A percentile compares a stretch with the other conserved stretches of the same genome.
These are phyloP conservation scores for Tursiops truncatus DNA, from an alignment of 2,113 vertebrate genomes.

Conservation along the genomic window DNA sequence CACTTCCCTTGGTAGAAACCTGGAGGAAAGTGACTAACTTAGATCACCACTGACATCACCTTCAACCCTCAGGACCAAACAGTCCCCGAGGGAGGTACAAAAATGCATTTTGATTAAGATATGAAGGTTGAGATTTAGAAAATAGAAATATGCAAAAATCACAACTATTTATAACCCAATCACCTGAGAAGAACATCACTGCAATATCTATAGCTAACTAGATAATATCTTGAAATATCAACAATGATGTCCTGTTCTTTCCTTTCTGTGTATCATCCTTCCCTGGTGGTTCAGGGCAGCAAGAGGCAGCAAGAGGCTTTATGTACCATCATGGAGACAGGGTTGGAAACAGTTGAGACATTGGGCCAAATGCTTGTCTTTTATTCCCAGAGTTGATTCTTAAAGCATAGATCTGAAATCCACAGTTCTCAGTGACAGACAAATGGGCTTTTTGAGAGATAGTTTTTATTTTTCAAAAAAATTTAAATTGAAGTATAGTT, in stretches of 20 bases:
- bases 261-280: neutral
- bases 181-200: neutral
- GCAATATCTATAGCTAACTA: neutral
- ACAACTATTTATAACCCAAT: neutral
- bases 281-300: neutral
- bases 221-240: neutral
- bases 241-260: neutral
- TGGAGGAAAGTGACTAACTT: neutral
- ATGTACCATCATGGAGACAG: neutral
- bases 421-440: neutral
- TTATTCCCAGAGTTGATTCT: neutral
- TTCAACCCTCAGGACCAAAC: neutral
- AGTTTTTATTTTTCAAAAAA: neutral
- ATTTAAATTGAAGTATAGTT: neutral
- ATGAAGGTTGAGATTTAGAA: neutral
- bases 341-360: neutral
- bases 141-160: neutral
- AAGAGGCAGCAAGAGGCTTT: neutral
- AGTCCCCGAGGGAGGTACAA: accelerated
- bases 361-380: neutral
- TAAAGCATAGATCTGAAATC: neutral
- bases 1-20: neutral
- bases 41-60: neutral
- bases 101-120: neutral
- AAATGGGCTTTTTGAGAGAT: neutral